Base-by-base conservation (phyloP, 2,113 vertebrate genomes). In the Colistium nudipinnis region DNA sequence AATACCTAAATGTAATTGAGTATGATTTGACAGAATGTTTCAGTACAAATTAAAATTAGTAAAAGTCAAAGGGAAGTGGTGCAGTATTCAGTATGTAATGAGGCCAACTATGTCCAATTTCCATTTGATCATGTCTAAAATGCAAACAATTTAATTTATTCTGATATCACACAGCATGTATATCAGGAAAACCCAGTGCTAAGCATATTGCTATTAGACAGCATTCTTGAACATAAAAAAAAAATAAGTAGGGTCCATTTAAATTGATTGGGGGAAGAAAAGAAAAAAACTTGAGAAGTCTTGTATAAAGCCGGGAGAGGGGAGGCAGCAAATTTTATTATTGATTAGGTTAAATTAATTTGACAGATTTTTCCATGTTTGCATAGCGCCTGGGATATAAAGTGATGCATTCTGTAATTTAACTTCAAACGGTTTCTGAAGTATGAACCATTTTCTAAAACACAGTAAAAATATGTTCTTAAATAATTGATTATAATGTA, bases 51-150 rank as follows among this genome's bases (percentile, higher is more conserved):
- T n/a, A 4, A 61, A 38, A 47, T 57, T 14, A 55, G 17, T 33
- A n/a, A 43, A 62, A 13, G 47, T 47, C 11, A 25, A 22, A 45
- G 64, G 64, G 36, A 74, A 70, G 1, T 22, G 33, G 61, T 24
- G n/a, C 52, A 25, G 49, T 60, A 31, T 66, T 49, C 19, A 35
- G 30, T 35, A 45, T 78, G 56, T 59, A 47, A 55, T 44, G 30
- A 52, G 56, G 27, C 62, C 63, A 72, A 54, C 45, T 47, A 31
- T 64, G 68, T 72, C 54, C 30, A 53, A 61, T 63, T 59, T 69
- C 52, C 36, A 54, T 20, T 28, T 59, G 47, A 39, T 4, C 44
- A 25, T 70, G 30, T 70, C 38, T 61, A 43, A 14, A 53, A 49
- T 45, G 27, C 2, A n/a, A n/a, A 0, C 22, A 27, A 55, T 76